Evolutionary conservation across 2,888 invertebrate genomes (phyloP), one percentile per base, ranked within the genome.

Genomic region (Dioctria rufipes): DNA sequence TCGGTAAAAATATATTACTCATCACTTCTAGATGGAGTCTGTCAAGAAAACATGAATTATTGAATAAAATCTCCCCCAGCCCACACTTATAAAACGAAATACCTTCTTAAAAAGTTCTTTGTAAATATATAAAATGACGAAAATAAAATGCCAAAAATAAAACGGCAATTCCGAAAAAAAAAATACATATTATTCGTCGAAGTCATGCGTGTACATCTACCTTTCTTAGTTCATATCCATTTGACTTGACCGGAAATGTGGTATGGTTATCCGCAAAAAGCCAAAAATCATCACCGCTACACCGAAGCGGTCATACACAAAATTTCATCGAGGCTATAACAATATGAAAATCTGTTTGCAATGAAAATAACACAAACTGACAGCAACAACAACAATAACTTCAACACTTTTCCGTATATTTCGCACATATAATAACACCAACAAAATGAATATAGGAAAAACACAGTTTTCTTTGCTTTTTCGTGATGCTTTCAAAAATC

Each of bases 1-100:
- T 51, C 51, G 37, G 51, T 37, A 49, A 54, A 46, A 49, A 69
- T 69, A 69, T 51, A 51, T 69, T 69, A 49, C 51, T 69, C 69
- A 69, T 69, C 69, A 69, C 69, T 49, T 51, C 37, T 37, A 51
- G 11, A 37, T 51, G 25, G 37, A 25, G 25, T 39, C 69, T 69
- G 69, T 69, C 69, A 69, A 69, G 39, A 69, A 69, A 69, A 69
- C 69, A 69, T 69, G 69, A 69, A 69, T 69, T 69, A 69, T 69
- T 46, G 67, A 25, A 39, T 4, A 9, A 69, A 69, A 69, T 8
- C 51, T 49, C 4, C 40, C 37, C 25, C 25, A 25, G 25, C 25
- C 39, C 37, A 37, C 69, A 43, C 49, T n/a, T 67, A 67, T 46
- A 67, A 67, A 43, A 42, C 25, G 9, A 43, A 67, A 42, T 43